Base-by-base conservation (phyloP, 2,113 vertebrate species). In the Varanus komodoensis region DNA sequence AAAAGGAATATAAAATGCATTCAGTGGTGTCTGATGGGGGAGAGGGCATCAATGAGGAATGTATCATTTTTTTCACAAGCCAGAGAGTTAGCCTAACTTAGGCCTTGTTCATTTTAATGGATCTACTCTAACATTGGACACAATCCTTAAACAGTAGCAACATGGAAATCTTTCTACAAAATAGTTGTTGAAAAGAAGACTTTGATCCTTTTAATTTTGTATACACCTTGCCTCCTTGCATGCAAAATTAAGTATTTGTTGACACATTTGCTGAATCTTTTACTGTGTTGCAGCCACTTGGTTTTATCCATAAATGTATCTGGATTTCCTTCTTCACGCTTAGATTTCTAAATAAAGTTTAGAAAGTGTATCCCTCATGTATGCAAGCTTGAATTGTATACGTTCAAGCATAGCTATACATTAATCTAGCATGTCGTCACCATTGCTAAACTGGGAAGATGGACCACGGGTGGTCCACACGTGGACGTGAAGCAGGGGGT, bases 1-100 rank as follows among this genome's bases (percentile, higher is more conserved):
- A 68, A 82, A 21, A 84, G 83, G 73, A 61, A 44, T 87, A 8
- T 25, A 0, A 0, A 67, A 75, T 48, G 9, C 8, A 8, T 64
- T 54, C 21, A 0, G 11, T 57, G 86, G 0, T 0, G 81, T 0
- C 34, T 12, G 2, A 50, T 71, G 15, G 27, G 1, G 3, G 15
- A 32, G 17, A 11, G 27, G 23, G 29, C 82, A 50, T 25, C 4
- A 52, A 38, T 27, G 67, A 73, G 77, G 73, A 52, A 52, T 29
- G 29, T 74, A 12, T 78, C n/a, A 32, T 17, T 1, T 79, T 38
- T 73, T 8, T 8, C 77, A 12, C 25, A 67, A 68, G n/a, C 2
- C 19, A 8, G 54, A 54, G 73, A 15, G 57, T 61, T 61, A 61
- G 57, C 17, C 57, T 15, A 61, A 12, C 57, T 61, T 61, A 12